These are phyloP conservation scores for Hydrotaea diabolus DNA, from an alignment of 2,888 invertebrate species.

Conservation along the genomic window DNA sequence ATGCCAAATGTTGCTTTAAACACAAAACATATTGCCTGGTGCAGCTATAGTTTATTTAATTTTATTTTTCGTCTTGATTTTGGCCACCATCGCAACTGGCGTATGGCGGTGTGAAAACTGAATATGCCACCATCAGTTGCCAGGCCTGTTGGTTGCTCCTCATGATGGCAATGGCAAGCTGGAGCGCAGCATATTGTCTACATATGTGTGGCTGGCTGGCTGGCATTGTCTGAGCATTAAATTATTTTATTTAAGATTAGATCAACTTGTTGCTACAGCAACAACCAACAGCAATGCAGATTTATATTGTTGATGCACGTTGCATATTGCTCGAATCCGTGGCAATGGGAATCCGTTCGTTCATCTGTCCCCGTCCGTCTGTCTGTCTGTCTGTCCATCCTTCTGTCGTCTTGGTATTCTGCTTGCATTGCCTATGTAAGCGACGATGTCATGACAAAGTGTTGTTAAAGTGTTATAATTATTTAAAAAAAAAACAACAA, in stretches of 20 bases:
- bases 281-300: conserved; percentile 24
- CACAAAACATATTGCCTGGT: conserved; percentile 41
- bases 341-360: conserved; percentile 4
- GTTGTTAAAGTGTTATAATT: conserved; percentile 64
- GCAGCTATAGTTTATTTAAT: conserved; percentile 33
- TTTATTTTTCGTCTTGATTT: too few species aligned
- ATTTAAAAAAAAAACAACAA: conserved; percentile 36
- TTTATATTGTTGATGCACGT: conserved; percentile 32
- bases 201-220: conserved; percentile 59
- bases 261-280: conserved; percentile 60
- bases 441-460: conserved; percentile 63
- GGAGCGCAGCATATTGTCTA: conserved; percentile 65
- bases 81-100: too few species aligned
- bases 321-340: conserved; percentile 42
- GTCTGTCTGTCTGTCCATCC: neutral
- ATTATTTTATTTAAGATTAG: conserved; percentile 64
- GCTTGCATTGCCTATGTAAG: conserved; percentile 7
- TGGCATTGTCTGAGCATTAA: conserved; percentile 51
- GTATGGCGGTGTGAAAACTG: too few species aligned
- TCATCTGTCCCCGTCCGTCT: neutral
- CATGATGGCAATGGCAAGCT: conserved; percentile 59
- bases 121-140: too few species aligned
- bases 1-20: conserved; percentile 59
- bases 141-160: conserved; percentile 24
- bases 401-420: conserved; percentile 19